Percentiles rank a stretch among this genome's conserved stretches.
phyloP scores from a whole-genome alignment of 2,113 vertebrate species.

The Colinus virginianus region DNA sequence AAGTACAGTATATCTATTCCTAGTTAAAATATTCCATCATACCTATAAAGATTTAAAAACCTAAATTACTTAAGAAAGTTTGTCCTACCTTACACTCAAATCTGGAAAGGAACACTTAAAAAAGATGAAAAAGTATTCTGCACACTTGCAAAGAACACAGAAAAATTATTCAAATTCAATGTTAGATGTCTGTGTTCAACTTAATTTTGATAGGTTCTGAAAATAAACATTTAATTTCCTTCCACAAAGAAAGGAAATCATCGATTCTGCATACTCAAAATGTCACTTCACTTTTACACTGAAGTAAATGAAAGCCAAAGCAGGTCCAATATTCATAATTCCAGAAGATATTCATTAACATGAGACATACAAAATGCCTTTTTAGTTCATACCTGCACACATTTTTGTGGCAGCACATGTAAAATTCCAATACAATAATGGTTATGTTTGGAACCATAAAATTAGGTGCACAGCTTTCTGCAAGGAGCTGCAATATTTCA shows the following conservation, averaged over 20 bases:
- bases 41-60: neutral
- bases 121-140: neutral
- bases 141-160: neutral
- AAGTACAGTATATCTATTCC: neutral
- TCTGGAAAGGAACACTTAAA: neutral
- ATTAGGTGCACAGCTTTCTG: neutral
- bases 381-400: neutral
- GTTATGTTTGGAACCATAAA: neutral
- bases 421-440: neutral
- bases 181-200: neutral
- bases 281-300: neutral
- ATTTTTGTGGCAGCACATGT: rapidly evolving
- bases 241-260: neutral
- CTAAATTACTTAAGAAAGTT: neutral
- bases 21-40: neutral
- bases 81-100: neutral
- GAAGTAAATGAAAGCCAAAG: neutral
- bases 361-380: neutral
- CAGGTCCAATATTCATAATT: neutral
- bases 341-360: neutral
- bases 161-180: neutral
- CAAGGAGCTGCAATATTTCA: neutral
- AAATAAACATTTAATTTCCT: neutral
- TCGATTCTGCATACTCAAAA: neutral
- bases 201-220: neutral